These are phyloP conservation scores for Smutsia temminckii DNA, from an alignment of 2,797 vertebrate species.

Conservation along the genomic window DNA sequence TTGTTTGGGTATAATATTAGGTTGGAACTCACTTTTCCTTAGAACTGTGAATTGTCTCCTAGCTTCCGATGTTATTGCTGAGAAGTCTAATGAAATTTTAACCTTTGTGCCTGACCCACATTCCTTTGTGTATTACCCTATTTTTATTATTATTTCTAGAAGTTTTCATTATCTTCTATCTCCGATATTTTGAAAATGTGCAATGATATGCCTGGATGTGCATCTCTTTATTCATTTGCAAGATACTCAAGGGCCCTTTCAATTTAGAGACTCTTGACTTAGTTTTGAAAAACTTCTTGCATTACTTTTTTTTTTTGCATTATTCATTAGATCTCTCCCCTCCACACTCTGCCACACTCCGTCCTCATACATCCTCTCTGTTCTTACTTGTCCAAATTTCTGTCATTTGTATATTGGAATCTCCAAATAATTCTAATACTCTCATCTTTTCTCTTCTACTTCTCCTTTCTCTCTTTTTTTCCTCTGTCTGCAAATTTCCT, in stretches of 20 bases:
- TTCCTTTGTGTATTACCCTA: not conserved
- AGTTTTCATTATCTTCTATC: constrained; percentile 7
- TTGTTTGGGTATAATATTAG: constrained; percentile 10
- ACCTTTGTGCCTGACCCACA: not conserved
- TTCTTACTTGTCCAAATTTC: constrained; percentile 13
- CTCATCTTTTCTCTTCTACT: not conserved
- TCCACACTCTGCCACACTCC: not conserved
- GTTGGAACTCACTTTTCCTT: constrained; percentile 49
- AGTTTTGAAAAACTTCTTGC: constrained; percentile 14
- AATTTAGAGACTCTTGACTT: not conserved
- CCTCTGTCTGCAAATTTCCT: constrained; percentile 8
- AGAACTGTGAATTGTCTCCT: not conserved
- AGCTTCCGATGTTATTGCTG: not conserved
- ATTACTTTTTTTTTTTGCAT: not conserved
- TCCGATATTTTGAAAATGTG: constrained; percentile 23
- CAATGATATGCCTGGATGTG: not conserved
- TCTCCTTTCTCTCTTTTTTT: not conserved
- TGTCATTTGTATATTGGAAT: not conserved
- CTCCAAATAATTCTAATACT: not conserved
- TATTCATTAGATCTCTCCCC: not conserved
- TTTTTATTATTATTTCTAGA: constrained; percentile 44
- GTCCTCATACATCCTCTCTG: not conserved
- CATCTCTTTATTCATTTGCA: constrained; percentile 8
- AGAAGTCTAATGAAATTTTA: not conserved
- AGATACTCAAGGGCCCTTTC: not conserved